Conservation (phyloP, 2,797 vertebrate genomes). For the Lophius americanus region DNA sequence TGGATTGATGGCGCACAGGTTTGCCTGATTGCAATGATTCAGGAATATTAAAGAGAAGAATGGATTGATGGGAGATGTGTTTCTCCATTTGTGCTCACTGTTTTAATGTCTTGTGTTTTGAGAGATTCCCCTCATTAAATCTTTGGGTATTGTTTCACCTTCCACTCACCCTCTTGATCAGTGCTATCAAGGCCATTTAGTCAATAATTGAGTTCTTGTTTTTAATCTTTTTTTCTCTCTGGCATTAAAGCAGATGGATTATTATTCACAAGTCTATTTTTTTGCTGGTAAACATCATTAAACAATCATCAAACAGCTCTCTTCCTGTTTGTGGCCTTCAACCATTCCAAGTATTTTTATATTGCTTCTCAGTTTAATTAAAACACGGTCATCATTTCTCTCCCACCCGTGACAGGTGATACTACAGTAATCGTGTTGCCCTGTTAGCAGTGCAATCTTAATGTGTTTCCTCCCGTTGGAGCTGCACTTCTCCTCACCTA, state of each 20-base stretch:
- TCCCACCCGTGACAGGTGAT: neutral
- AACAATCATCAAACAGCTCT: slow-evolving; percentile 7
- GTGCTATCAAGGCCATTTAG: slow-evolving; percentile 12
- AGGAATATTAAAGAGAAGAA: neutral
- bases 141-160: neutral
- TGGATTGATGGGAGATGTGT: neutral
- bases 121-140: neutral
- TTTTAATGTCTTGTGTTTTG: neutral
- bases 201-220: slow-evolving; percentile 13
- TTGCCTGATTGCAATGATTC: neutral
- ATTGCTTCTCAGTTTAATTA: neutral
- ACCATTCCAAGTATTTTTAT: neutral
- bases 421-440: too few relatives aligned
- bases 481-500: too few relatives aligned
- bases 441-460: too few relatives aligned
- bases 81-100: neutral
- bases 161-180: neutral
- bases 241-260: slow-evolving; percentile 31
- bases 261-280: slow-evolving; percentile 7
- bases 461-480: too few relatives aligned
- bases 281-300: slow-evolving; percentile 39
- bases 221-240: slow-evolving; percentile 4
- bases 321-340: slow-evolving; percentile 11
- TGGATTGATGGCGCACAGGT: too few relatives aligned
- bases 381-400: neutral